Evolutionary conservation across 2,888 invertebrate genomes (phyloP).

Genomic region (Epinotia demarniana): DNA sequence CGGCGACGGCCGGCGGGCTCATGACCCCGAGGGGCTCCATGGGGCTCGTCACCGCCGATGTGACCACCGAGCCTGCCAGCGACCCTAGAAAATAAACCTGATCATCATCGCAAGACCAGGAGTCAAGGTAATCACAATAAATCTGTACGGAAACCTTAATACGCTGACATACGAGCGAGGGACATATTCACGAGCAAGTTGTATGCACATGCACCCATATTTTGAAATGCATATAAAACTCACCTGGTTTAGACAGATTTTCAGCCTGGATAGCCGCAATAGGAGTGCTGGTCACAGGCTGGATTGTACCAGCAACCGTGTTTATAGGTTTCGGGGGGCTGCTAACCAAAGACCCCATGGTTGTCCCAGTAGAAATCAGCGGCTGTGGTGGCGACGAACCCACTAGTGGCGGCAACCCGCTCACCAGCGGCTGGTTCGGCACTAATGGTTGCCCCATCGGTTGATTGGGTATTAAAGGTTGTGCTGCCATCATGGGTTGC

Average conservation of each 20-base stretch:
- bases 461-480: conserved; percentile 45
- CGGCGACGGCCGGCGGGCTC: conserved; percentile 82
- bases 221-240: conserved; percentile 47
- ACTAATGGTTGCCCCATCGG: conserved; percentile 45
- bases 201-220: no score
- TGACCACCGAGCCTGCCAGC: conserved; percentile 16
- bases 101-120: no score
- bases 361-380: conserved; percentile 57
- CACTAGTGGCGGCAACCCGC: conserved; percentile 47
- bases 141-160: no score
- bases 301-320: conserved; percentile 58
- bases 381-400: conserved; percentile 55
- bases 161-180: no score
- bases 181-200: no score
- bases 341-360: conserved; percentile 62
- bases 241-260: conserved; percentile 74
- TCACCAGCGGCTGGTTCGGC: conserved; percentile 52
- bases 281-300: conserved; percentile 77
- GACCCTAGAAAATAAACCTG: conserved; percentile 57
- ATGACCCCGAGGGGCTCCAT: conserved; percentile 74
- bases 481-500: conserved; percentile 50
- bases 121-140: no score
- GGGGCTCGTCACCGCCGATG: conserved; percentile 66
- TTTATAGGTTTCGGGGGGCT: conserved; percentile 67
- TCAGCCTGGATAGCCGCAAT: conserved; percentile 70